Conservation (phyloP, 2,888 invertebrate genomes). For the Lysandra coridon region DNA sequence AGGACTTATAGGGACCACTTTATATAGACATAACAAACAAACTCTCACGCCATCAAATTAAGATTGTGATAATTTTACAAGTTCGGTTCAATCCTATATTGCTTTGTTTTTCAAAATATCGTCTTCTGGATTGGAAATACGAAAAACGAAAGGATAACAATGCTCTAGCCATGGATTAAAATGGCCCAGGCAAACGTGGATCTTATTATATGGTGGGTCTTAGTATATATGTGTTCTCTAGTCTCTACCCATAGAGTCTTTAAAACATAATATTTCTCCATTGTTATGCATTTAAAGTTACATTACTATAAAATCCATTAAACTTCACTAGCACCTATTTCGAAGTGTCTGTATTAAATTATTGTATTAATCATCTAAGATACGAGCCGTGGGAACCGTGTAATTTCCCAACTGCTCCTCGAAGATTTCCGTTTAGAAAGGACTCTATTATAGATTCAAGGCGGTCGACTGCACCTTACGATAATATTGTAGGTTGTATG, state of each 20-base stretch:
- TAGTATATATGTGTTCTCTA: too few species aligned
- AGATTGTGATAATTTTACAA: too few species aligned
- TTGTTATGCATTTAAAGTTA: not conserved
- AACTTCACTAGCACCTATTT: not conserved
- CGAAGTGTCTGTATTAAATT: not conserved
- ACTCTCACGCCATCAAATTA: too few species aligned
- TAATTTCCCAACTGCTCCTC: constrained; percentile 34
- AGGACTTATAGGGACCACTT: not conserved
- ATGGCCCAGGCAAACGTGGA: too few species aligned
- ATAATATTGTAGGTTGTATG: constrained; percentile 26
- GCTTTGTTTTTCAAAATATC: too few species aligned
- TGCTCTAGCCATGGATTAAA: too few species aligned
- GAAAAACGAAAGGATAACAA: too few species aligned
- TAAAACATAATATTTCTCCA: not conserved
- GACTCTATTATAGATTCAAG: constrained; percentile 60
- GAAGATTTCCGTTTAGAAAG: constrained; percentile 58
- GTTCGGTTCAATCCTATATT: too few species aligned
- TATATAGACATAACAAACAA: too few species aligned
- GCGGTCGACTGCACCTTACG: constrained; percentile 48
- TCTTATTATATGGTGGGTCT: too few species aligned
- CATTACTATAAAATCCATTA: not conserved
- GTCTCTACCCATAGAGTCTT: too few species aligned
- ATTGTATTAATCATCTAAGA: constrained; percentile 19
- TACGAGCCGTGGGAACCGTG: constrained; percentile 13
- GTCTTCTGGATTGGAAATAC: too few species aligned